phyloP scores from a whole-genome alignment of 2,113 vertebrate genomes.

The Taxidea taxus region DNA sequence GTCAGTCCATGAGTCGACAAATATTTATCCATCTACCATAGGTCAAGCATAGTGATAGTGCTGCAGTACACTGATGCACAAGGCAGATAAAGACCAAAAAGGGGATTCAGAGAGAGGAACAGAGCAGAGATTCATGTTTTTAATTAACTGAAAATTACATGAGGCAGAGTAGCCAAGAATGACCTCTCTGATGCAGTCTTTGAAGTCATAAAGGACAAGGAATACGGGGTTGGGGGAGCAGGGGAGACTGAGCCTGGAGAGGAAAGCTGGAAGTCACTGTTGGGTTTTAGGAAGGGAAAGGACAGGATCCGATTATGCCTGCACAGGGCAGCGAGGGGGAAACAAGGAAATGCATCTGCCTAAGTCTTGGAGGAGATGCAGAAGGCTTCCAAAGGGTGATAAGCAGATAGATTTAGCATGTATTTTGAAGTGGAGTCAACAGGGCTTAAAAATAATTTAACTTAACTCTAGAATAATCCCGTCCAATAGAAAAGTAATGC shows the following conservation, averaged over 20 bases:
- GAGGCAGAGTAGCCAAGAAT: background rate
- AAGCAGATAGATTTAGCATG: background rate
- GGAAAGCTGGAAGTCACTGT: background rate
- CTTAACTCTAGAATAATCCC: background rate
- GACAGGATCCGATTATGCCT: background rate
- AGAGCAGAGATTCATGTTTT: background rate
- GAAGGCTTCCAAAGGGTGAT: background rate
- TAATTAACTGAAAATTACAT: background rate
- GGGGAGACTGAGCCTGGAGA: background rate
- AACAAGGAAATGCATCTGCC: background rate
- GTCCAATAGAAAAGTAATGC: background rate
- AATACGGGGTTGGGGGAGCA: background rate
- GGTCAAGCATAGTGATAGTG: background rate
- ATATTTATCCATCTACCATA: background rate
- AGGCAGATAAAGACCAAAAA: background rate
- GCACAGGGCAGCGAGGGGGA: fast-evolving
- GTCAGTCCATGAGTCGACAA: background rate
- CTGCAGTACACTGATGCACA: background rate
- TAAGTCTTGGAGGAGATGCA: background rate
- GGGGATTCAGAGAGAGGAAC: background rate
- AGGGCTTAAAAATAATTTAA: background rate
- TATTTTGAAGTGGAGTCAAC: background rate
- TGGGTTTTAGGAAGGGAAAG: background rate
- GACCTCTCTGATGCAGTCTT: background rate
- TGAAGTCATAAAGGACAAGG: background rate